Conservation (phyloP, 2,888 invertebrate species). For the Brachypterus glaber region DNA sequence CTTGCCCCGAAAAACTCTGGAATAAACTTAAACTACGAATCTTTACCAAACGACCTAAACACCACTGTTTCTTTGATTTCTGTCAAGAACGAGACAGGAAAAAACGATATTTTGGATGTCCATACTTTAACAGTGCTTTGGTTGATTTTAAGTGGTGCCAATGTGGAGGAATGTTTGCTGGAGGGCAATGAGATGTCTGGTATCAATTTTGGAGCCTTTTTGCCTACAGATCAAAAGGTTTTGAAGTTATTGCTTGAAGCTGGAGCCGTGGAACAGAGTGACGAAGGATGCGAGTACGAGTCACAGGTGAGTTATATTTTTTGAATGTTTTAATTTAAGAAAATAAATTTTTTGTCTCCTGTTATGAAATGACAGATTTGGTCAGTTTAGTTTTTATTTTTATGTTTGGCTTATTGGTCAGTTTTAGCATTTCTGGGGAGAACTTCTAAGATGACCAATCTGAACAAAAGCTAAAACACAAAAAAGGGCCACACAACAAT, state of each 20-base stretch:
- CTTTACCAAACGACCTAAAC: background rate
- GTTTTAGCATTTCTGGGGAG: too few species aligned
- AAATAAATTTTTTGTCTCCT: too few species aligned
- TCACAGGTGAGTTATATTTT: slow-evolving; percentile 35
- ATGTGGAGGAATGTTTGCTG: slow-evolving; percentile 49
- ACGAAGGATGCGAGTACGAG: slow-evolving; percentile 39
- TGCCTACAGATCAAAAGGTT: slow-evolving; percentile 61
- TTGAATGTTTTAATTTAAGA: too few species aligned
- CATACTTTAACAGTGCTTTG: slow-evolving; percentile 66
- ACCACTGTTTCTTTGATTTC: slow-evolving; percentile 12
- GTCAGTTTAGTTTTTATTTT: too few species aligned
- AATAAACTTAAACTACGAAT: background rate
- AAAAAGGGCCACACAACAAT: too few species aligned
- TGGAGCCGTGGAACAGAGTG: slow-evolving; percentile 51
- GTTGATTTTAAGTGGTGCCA: slow-evolving; percentile 62
- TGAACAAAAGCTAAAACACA: too few species aligned
- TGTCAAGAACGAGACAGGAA: slow-evolving; percentile 15
- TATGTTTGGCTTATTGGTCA: too few species aligned
- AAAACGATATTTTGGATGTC: slow-evolving; percentile 37
- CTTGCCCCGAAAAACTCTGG: background rate
- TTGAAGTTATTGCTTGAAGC: slow-evolving; percentile 65
- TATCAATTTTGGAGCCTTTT: slow-evolving; percentile 47
- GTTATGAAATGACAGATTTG: too few species aligned
- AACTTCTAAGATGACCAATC: too few species aligned
- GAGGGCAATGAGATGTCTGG: slow-evolving; percentile 40